These are phyloP conservation scores for Bombus picipes DNA, from an alignment of 1,140 invertebrate genomes.

Conservation along the genomic window DNA sequence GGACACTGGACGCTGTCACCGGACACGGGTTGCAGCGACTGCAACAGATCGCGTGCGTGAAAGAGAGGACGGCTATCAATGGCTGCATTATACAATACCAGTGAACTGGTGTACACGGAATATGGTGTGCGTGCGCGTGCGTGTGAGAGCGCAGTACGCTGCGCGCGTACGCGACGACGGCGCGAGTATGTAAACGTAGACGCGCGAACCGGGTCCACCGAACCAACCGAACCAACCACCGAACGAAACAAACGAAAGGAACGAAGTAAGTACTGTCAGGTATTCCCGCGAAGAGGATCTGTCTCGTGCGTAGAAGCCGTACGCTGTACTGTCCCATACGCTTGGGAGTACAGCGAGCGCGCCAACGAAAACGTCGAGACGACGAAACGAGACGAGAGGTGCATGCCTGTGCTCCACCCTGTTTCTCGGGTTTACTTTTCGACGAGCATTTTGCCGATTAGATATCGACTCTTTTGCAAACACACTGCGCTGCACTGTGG, in stretches of 20 bases:
- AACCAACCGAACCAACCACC: not conserved
- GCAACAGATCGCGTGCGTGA: conserved; percentile 81
- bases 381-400: not conserved
- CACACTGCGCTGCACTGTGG: conserved; percentile 57
- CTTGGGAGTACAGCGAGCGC: not conserved
- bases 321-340: not conserved
- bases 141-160: not conserved
- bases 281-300: conserved; percentile 57
- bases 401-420: conserved; percentile 62
- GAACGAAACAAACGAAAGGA: not conserved
- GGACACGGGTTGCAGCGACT: conserved; percentile 80
- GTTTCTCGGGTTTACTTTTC: conserved; percentile 71
- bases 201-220: conserved; percentile 14
- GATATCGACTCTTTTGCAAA: conserved; percentile 74
- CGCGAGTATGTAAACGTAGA: conserved; percentile 27
- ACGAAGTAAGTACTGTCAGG: conserved; percentile 40
- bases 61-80: conserved; percentile 82
- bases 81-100: conserved; percentile 80
- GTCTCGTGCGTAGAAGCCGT: conserved; percentile 38
- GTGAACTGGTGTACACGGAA: conserved; percentile 39
- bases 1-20: conserved; percentile 82
- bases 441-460: conserved; percentile 75
- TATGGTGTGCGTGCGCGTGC: conserved; percentile 44
- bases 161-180: conserved; percentile 39
- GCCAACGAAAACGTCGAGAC: conserved; percentile 35